Base-by-base conservation (phyloP, 2,797 vertebrate genomes). In the Hafferia zeledoni region DNA sequence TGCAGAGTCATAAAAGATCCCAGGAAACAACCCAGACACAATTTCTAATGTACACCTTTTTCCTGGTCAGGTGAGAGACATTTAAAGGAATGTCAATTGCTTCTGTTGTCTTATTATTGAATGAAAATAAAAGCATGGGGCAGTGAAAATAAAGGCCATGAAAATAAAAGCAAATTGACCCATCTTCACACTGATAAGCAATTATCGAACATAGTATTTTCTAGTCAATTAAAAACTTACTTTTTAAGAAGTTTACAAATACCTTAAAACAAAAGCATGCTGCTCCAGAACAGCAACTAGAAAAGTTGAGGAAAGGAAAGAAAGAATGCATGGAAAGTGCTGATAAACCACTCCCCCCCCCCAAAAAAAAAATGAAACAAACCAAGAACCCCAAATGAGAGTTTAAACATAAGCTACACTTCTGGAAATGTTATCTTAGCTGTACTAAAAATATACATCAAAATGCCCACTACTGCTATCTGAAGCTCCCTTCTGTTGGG, bases 401-500 rank as follows among this genome's bases (percentile, higher is more conserved):
- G 33, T 81, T 93, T 83, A 91, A 96, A 94, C 22, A 87, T 28
- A 60, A 77, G 60, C 67, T 82, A 67, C 10, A 7, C 56, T 89
- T 92, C 39, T 43, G 77, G 78, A 94, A 94, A 87, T 16, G 4
- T 81, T 78, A 85, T 90, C 56, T 84, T 71, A 83, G 71, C 55
- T 50, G 83, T 50, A 84, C 86, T 60, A 65, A 96, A 95, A 95
- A 90, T 91, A 91, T 14, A 89, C 87, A 91, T 88, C 69, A 76
- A 72, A 96, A 97, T 94, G 75, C 71, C 81, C 78, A 82, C 75
- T 85, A 49, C 63, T 85, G 92, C 90, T 92, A 94, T 95, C 94
- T 92, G 94, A 95, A 94, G 80, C 83, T 94, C 94, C 96, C 96
- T 96, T 94, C 83, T 92, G 93, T 7, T 87, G 80, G 93, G 94